Percentiles rank a stretch among this genome's conserved stretches.
These are phyloP conservation scores for Mellilla xanthometata DNA, from an alignment of 2,888 invertebrate species.

Conservation along the genomic window DNA sequence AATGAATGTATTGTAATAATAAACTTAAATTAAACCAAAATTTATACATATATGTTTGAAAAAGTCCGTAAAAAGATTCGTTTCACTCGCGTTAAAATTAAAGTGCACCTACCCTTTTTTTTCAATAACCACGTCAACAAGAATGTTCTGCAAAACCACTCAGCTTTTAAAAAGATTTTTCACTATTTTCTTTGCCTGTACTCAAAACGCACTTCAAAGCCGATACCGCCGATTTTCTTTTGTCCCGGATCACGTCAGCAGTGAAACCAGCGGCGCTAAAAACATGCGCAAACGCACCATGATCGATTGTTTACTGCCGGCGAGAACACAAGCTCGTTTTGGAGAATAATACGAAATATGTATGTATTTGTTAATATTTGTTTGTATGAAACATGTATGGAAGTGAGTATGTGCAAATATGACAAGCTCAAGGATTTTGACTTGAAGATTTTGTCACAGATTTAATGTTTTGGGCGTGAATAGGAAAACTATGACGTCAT, in stretches of 20 bases:
- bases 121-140: too few relatives aligned
- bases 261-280: conserved; percentile 47
- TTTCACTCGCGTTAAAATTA: too few relatives aligned
- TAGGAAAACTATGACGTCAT: too few relatives aligned
- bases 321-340: conserved; percentile 51
- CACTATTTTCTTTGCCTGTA: too few relatives aligned
- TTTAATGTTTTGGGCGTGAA: background rate
- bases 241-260: conserved; percentile 29
- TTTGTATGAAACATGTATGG: too few relatives aligned
- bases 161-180: too few relatives aligned
- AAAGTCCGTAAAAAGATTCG: too few relatives aligned
- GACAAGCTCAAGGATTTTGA: conserved; percentile 9
- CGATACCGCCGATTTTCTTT: conserved; percentile 29
- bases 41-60: too few relatives aligned
- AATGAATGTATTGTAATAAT: too few relatives aligned
- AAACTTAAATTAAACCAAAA: too few relatives aligned
- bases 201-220: conserved; percentile 1
- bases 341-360: conserved; percentile 7
- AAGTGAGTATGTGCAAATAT: conserved; percentile 7
- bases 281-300: conserved; percentile 50
- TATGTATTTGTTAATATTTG: background rate
- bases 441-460: background rate
- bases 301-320: conserved; percentile 58
- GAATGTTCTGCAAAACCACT: too few relatives aligned
- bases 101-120: too few relatives aligned